Evolutionary conservation across 2,113 vertebrate genomes (phyloP).

Genomic region (Genyomyrus donnyi): DNA sequence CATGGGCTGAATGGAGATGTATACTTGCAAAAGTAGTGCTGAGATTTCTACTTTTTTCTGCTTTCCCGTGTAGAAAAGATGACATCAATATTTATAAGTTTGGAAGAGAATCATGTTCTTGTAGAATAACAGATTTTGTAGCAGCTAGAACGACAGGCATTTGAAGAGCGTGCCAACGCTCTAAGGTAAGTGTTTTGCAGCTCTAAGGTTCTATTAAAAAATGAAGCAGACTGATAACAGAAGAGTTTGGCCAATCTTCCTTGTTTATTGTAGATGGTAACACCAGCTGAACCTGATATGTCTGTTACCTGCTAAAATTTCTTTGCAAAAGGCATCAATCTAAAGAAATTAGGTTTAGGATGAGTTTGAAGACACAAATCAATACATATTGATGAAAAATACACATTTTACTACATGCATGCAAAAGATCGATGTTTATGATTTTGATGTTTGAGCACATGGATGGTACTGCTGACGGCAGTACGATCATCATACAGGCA

Average conservation of each 20-base stretch:
- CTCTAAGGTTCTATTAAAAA: neutral
- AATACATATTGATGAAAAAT: neutral
- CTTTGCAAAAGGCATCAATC: neutral
- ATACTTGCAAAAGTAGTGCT: neutral
- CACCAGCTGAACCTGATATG: neutral
- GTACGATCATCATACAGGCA: neutral
- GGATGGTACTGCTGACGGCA: neutral
- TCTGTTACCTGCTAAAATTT: neutral
- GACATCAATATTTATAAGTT: neutral
- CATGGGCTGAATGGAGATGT: neutral
- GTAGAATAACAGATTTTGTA: neutral
- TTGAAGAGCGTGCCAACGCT: neutral
- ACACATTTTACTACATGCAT: neutral
- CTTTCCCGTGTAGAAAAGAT: neutral
- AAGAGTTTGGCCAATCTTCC: neutral
- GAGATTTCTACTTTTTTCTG: neutral
- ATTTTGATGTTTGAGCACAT: neutral
- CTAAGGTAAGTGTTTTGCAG: neutral
- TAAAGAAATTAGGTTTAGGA: neutral
- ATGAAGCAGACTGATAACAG: neutral
- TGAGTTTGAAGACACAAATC: neutral
- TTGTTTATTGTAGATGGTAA: neutral
- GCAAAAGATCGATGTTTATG: neutral
- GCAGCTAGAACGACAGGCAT: neutral
- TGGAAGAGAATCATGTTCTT: neutral